Base-by-base conservation (phyloP, 2,113 vertebrate species). In the Otis tarda region DNA sequence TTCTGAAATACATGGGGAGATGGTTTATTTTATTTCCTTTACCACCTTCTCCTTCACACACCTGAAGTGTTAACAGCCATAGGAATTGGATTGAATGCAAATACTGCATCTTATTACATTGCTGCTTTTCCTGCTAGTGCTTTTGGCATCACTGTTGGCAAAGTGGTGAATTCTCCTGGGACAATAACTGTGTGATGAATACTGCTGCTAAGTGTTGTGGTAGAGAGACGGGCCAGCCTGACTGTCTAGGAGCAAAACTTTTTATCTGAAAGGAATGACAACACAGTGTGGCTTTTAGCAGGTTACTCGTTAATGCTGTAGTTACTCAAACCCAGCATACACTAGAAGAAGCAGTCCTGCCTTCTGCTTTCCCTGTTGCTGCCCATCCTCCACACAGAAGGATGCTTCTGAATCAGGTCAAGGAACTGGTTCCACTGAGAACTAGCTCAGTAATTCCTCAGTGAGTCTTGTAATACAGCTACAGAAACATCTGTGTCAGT, bases 141-240 rank as follows among this genome's bases (percentile, higher is more conserved):
- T 97, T 98, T 98, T 98, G 95, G 87, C 94, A 97, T 97, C n/a
- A 12, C 7, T 98, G 53, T 96, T 96, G 93, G 78, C 85, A 97
- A 83, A 88, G 97, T 94, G 97, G 98, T 98, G 96, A 98, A 98
- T 98, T 98, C 98, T 98, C 98, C 98, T 97, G 97, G 97, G 98
- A 97, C 95, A 95, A 84, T 96, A 45, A 16, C 39, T 67, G 25
- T 60, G 56, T 6, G 5, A n/a, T 56, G 47, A 28, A 64, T 81
- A 22, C 41, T 77, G 17, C 59, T 82, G 55, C 53, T 61, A 28
- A 53, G 28, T 21, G 43, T 45, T 73, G 35, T 56, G 21, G 20
- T 63, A 45, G 16, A 41, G 33, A 73, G n/a, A 10, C 43, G 37
- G 37, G 60, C 30, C n/a, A 41, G 60, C 30, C 16, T 5, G 2